Evolutionary conservation across 2,797 vertebrate species (phyloP), one percentile per base, ranked within the genome.

Genomic region (Cyprinodon diabolis): DNA sequence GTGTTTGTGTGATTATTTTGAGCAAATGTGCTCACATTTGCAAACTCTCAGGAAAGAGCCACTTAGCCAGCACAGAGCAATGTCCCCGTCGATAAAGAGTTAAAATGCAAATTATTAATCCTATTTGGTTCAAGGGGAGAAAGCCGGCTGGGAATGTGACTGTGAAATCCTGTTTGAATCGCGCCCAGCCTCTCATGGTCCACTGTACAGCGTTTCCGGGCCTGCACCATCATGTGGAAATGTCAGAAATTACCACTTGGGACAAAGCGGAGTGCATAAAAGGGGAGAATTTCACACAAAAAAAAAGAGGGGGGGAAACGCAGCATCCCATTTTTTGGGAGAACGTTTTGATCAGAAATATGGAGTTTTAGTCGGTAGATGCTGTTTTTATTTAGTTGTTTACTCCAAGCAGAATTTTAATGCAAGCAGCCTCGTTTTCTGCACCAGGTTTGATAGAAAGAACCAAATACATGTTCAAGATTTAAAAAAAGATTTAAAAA

Each of bases 81-180:
- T 76, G 82, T 82, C 74, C 72, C 78, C 30, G 79, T 82, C 84
- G 68, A 82, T 81, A 74, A 86, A 88, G 87, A 90, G 88, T 92
- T 88, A 90, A 92, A 91, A 92, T 91, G 87, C 88, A 87, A 91
- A 90, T 90, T 86, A 90, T 87, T 90, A 87, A 90, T 90, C 90
- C 88, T 82, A 84, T 91, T 91, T 82, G 75, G 85, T 86, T 89
- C 87, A 81, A 84, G 77, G 77, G 60, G 85, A 85, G 86, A 81
- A 80, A 84, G 72, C 65, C 71, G 78, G 72, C 80, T 82, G 72
- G 78, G 78, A 89, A 86, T 83, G 84, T 77, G 86, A 75, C 77
- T 89, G 85, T 89, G 83, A 90, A 91, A 91, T 88, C 89, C 89
- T 81, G 83, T 91, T 92, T 90, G 88, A 87, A 85, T 79, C 74